phyloP scores from a whole-genome alignment of 2,888 invertebrate species.

The Meteorus cinctellus region DNA sequence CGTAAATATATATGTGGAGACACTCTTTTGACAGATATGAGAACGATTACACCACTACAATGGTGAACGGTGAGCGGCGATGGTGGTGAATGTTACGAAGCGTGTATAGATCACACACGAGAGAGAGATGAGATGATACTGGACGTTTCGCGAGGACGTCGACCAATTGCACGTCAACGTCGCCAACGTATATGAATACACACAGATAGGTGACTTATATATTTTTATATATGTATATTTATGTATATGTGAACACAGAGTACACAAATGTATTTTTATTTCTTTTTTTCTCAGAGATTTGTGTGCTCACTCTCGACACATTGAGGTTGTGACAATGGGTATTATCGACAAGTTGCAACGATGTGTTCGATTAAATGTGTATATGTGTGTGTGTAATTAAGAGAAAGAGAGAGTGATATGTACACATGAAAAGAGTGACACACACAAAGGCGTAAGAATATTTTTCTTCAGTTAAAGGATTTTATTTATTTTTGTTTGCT shows the following conservation, averaged over 20 bases:
- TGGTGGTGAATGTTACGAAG: too few relatives aligned
- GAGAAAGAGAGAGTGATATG: too few relatives aligned
- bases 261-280: too few relatives aligned
- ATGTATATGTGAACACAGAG: background rate
- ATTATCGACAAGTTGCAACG: background rate
- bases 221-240: background rate
- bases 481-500: background rate
- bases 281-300: background rate
- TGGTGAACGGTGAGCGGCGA: too few relatives aligned
- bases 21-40: too few relatives aligned
- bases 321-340: background rate
- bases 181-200: background rate
- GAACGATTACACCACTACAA: too few relatives aligned
- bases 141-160: background rate
- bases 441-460: too few relatives aligned
- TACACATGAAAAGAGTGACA: too few relatives aligned
- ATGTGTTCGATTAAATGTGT: too few relatives aligned
- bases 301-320: slow-evolving; percentile 1
- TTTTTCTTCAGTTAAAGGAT: too few relatives aligned
- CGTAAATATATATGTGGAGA: too few relatives aligned
- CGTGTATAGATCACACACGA: background rate
- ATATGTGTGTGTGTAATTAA: too few relatives aligned
- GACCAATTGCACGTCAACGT: background rate
- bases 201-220: background rate
- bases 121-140: slow-evolving; percentile 13